Base-by-base conservation (phyloP, 2,113 vertebrate genomes). In the Peromyscus polionotus region DNA sequence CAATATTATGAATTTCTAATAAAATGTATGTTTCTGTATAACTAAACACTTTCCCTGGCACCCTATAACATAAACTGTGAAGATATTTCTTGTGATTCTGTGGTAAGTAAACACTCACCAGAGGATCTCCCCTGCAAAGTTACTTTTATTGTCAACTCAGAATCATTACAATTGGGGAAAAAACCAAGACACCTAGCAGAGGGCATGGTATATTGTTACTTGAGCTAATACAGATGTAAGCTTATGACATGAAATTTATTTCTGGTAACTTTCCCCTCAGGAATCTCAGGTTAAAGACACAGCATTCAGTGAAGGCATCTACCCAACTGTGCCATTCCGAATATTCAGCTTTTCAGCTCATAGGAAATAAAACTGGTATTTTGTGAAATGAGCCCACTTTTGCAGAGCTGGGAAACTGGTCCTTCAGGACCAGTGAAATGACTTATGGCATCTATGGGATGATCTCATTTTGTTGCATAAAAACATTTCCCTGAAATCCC, bases 21-120 rank as follows among this genome's bases (percentile, higher is more conserved):
- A 57, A 63, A 91, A 91, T 90, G 91, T 77, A 48, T 59, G 92
- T 92, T 93, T 92, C 45, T 31, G 51, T 67, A 76, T 39, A 70
- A 79, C 14, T 31, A 92, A 92, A 77, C 79, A 91, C 81, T 88
- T 94, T 86, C 83, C 20, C 51, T 87, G 42, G 87, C 39, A 92
- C 19, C 77, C 51, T 61, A 42, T 73, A 90, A 87, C 54, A 89
- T 88, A 97, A 97, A 80, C 48, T 84, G 5, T 63, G 48, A 95
- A 94, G 81, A 73, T 76, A 91, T 45, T 88, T 36, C 90, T 72
- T 95, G 36, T 76, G 86, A 95, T 93, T 92, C 33, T 89, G 65
- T 5, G 33, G 28, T 61, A 84, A 79, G 31, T 3, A 83, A 86
- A 33, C 14, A 28, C 33, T 48, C 54, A 70, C 91, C 59, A 88